Evolutionary conservation across 2,797 vertebrate genomes (phyloP).

Genomic region (Acanthis flammea): DNA sequence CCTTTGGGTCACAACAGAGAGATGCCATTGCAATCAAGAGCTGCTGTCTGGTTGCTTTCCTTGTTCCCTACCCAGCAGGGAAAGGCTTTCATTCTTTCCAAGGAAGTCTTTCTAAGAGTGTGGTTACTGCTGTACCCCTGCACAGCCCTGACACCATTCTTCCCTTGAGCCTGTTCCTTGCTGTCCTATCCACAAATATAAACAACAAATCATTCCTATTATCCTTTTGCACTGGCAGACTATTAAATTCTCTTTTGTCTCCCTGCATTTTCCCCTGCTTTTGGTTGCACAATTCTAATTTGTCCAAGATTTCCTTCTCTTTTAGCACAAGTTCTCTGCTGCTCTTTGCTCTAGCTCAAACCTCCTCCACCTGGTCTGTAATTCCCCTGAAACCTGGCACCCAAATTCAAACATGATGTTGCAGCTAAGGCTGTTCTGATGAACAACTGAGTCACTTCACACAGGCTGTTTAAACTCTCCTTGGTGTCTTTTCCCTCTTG

Average conservation of each 20-base stretch:
- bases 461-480: neutral
- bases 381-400: neutral
- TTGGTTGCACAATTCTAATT: neutral
- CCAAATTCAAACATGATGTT: neutral
- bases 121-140: neutral
- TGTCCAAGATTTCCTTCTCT: neutral
- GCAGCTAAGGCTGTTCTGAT: neutral
- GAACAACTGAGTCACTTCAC: neutral
- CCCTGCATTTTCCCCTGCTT: neutral
- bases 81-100: neutral
- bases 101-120: neutral
- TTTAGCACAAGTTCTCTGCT: neutral
- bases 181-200: neutral
- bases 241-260: neutral
- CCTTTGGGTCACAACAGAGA: neutral
- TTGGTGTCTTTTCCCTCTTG: neutral
- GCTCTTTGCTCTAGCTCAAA: neutral
- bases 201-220: neutral
- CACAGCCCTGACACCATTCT: neutral
- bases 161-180: neutral
- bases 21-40: neutral
- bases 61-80: neutral
- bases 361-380: accelerated
- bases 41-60: neutral
- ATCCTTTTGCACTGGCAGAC: neutral